These are phyloP conservation scores for Lacerta bilineata DNA, from an alignment of 2,797 vertebrate genomes.

Conservation along the genomic window DNA sequence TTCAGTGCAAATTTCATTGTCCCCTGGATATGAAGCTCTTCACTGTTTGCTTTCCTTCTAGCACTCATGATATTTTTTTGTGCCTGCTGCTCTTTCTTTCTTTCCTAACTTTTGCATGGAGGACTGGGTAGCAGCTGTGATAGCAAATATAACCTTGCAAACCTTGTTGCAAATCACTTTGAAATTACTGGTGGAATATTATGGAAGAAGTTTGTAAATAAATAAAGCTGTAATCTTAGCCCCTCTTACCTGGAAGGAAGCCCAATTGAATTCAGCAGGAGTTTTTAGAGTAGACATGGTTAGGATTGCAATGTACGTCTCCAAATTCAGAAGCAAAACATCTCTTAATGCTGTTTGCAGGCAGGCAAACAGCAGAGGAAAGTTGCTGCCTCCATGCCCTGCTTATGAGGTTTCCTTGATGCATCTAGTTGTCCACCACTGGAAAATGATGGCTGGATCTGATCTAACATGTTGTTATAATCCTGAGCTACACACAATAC, in stretches of 20 bases:
- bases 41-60: not conserved
- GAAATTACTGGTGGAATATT: not conserved
- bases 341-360: not conserved
- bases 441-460: not conserved
- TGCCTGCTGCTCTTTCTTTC: not conserved
- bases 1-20: not conserved
- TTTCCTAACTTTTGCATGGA: not conserved
- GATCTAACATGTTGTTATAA: not conserved
- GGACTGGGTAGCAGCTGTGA: not conserved
- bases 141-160: not conserved
- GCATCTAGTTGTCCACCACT: not conserved
- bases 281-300: no score
- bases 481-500: not conserved
- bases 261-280: no score
- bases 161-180: not conserved
- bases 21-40: not conserved
- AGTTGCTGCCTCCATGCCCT: not conserved
- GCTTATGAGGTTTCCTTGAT: not conserved
- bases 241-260: no score
- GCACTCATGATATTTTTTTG: not conserved
- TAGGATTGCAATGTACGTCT: not conserved
- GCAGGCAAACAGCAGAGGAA: not conserved
- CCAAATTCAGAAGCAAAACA: not conserved
- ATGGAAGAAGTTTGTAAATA: not conserved
- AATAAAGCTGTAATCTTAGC: no score